Evolutionary conservation across 2,888 invertebrate species (phyloP).

Genomic region (Rhyacophila evoluta): DNA sequence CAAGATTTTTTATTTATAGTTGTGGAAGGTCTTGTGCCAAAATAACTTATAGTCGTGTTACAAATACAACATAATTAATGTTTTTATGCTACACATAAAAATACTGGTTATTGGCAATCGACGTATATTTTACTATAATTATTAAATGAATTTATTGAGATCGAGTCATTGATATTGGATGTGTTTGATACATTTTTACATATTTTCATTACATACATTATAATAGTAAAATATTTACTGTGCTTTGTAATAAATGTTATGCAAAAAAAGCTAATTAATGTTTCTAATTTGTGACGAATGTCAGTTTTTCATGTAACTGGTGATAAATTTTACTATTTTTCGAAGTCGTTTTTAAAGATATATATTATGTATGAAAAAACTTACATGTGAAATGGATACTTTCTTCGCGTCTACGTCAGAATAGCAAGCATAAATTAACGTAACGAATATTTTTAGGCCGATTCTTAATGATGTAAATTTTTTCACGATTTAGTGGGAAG

Average conservation of each 20-base stretch:
- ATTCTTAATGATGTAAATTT: no score
- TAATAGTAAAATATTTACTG: background rate
- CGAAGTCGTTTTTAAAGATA: background rate
- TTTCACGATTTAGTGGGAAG: no score
- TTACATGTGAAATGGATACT: no score
- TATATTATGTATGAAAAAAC: no score
- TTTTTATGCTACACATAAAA: background rate
- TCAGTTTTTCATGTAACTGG: no score
- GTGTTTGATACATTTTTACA: background rate
- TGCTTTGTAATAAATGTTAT: background rate
- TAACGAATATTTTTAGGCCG: no score
- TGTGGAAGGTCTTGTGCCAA: background rate
- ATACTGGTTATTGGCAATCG: background rate
- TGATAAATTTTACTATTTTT: no score
- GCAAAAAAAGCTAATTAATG: no score
- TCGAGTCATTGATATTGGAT: background rate
- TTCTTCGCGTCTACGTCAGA: no score
- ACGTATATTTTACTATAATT: background rate
- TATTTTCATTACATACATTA: background rate
- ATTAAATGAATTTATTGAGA: background rate
- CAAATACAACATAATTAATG: background rate
- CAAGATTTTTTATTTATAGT: background rate
- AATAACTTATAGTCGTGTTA: background rate
- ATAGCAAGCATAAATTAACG: no score
- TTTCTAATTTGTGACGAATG: no score